phyloP scores from a whole-genome alignment of 2,888 invertebrate species.

The Drosophila monieri region DNA sequence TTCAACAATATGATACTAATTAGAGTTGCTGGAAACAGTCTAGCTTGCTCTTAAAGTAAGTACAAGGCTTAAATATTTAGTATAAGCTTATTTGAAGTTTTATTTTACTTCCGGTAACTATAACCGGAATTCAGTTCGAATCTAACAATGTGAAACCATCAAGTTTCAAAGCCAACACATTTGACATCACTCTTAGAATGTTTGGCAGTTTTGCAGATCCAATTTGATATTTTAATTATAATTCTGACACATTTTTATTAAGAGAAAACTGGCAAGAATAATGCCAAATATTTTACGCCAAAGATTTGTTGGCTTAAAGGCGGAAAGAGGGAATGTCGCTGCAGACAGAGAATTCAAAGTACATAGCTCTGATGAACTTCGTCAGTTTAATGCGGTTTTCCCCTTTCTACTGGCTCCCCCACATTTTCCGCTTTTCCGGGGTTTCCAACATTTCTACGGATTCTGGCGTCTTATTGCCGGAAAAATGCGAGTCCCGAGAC shows the following conservation, averaged over 20 bases:
- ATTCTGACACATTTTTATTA: background rate
- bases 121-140: too few relatives aligned
- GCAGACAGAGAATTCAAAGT: background rate
- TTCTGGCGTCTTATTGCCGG: constrained; percentile 2
- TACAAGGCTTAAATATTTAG: too few relatives aligned
- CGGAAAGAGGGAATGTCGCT: background rate
- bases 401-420: background rate
- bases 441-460: constrained; percentile 1
- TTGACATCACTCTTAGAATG: too few relatives aligned
- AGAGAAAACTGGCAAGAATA: background rate
- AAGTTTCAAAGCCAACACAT: too few relatives aligned
- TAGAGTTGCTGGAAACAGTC: too few relatives aligned
- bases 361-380: background rate
- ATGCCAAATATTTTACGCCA: background rate
- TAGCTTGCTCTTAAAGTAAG: too few relatives aligned
- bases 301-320: constrained; percentile 31
- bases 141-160: too few relatives aligned
- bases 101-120: too few relatives aligned
- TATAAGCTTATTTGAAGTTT: too few relatives aligned
- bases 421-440: background rate
- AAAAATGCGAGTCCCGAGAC: background rate
- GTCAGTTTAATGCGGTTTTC: constrained; percentile 9
- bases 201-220: too few relatives aligned
- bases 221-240: too few relatives aligned
- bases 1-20: too few relatives aligned